Evolutionary conservation across 2,888 invertebrate genomes (phyloP).

Genomic region (Eilema griseolum): DNA sequence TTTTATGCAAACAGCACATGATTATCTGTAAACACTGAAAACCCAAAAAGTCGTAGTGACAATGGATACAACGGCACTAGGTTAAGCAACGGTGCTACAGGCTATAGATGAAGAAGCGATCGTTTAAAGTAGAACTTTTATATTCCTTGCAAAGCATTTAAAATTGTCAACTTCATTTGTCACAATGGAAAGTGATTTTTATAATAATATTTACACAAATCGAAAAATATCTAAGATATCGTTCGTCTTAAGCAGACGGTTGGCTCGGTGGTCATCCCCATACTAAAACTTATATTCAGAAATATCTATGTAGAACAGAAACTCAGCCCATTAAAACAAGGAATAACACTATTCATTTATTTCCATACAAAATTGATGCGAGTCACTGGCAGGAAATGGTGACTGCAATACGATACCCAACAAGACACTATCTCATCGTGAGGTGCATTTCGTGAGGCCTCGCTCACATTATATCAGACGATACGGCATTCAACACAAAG

Average conservation of each 20-base stretch:
- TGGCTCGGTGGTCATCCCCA: neutral
- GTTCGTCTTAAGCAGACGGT: too few species aligned
- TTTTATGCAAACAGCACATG: neutral
- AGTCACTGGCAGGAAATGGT: slow-evolving; percentile 63
- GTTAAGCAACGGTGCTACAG: neutral
- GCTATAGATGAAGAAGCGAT: neutral
- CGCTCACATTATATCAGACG: slow-evolving; percentile 57
- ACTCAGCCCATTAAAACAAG: neutral
- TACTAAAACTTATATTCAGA: neutral
- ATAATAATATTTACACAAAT: too few species aligned
- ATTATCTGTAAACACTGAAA: neutral
- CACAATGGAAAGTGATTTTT: too few species aligned
- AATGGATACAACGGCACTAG: too few species aligned
- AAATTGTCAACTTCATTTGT: too few species aligned
- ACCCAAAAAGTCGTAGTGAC: neutral
- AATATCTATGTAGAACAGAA: neutral
- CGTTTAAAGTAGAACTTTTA: neutral
- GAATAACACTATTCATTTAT: slow-evolving; percentile 54
- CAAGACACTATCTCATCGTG: slow-evolving; percentile 62
- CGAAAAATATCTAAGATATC: too few species aligned
- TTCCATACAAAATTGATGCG: slow-evolving; percentile 73
- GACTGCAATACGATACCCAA: slow-evolving; percentile 61
- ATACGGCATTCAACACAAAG: slow-evolving; percentile 48
- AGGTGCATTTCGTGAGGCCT: slow-evolving; percentile 56
- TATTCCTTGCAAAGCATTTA: too few species aligned